A percentile compares a stretch with the other conserved stretches of the same genome.
phyloP scores from a whole-genome alignment of 2,113 vertebrate genomes.

The Eudyptes chrysolophus region DNA sequence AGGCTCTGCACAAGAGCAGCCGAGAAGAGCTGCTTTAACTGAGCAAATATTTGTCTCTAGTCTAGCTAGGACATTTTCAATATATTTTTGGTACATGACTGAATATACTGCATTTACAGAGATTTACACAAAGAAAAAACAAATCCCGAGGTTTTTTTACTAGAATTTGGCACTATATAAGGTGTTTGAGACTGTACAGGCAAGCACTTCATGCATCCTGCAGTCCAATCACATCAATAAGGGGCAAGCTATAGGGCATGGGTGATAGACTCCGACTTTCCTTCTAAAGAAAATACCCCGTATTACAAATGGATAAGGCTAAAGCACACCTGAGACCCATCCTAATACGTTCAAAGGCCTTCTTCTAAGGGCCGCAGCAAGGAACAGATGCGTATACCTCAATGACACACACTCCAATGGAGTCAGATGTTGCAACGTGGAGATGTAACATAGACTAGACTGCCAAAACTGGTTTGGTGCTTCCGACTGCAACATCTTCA shows the following conservation, averaged over 20 bases:
- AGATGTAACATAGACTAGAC: neutral
- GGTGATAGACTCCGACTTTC: neutral
- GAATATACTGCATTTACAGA: neutral
- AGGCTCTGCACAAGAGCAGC: neutral
- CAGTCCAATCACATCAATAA: neutral
- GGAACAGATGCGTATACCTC: neutral
- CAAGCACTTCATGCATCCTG: neutral
- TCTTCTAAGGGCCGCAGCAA: neutral
- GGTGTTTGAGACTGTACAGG: neutral
- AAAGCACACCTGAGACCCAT: neutral
- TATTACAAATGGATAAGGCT: neutral
- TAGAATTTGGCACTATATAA: neutral
- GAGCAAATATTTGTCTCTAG: slow-evolving; percentile 26
- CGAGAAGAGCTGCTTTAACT: neutral
- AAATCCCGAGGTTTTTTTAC: neutral
- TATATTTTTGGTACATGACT: neutral
- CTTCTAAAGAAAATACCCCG: neutral
- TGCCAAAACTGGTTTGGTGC: neutral
- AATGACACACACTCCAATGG: neutral
- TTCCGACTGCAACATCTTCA: neutral
- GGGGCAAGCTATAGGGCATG: neutral
- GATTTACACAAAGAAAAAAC: neutral
- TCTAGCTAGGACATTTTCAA: neutral
- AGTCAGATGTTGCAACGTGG: neutral
- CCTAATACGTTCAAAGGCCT: neutral